Conservation (phyloP, 2,888 invertebrate genomes). For the Lithophane semibrunnea region DNA sequence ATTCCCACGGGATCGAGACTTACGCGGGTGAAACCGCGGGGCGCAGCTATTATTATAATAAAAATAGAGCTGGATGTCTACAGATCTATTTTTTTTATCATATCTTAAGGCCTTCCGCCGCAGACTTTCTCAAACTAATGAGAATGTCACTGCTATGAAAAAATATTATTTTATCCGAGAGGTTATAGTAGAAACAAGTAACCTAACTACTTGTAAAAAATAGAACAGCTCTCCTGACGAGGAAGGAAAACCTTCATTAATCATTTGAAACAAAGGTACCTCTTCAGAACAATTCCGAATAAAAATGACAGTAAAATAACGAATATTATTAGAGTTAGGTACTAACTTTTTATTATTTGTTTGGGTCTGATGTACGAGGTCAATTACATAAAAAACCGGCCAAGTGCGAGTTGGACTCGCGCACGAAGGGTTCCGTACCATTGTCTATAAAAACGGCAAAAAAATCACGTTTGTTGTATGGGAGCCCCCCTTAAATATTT, state of each 20-base stretch:
- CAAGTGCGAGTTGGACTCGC: no score
- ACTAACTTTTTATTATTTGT: constrained; percentile 47
- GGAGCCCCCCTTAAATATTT: no score
- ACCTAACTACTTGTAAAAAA: constrained; percentile 26
- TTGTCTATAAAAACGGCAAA: no score
- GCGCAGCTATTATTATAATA: no score
- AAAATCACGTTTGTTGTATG: no score
- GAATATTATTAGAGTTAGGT: constrained; percentile 41
- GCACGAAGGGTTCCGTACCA: no score
- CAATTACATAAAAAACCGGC: constrained; percentile 4
- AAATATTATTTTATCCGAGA: neutral
- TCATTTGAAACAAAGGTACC: constrained; percentile 53
- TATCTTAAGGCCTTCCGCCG: neutral
- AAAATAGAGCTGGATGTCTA: neutral
- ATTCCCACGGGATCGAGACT: no score
- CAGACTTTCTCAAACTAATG: neutral
- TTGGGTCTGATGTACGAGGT: constrained; percentile 31
- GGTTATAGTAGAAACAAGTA: neutral
- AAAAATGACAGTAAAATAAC: constrained; percentile 54
- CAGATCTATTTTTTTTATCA: neutral
- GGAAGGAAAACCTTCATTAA: constrained; percentile 48
- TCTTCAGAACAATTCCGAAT: constrained; percentile 43
- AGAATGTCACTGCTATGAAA: neutral
- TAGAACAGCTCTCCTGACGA: constrained; percentile 28
- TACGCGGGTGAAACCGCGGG: no score